A percentile compares a stretch with the other conserved stretches of the same genome.
Conservation (phyloP, 2,113 vertebrate genomes). For the Fregata magnificens region DNA sequence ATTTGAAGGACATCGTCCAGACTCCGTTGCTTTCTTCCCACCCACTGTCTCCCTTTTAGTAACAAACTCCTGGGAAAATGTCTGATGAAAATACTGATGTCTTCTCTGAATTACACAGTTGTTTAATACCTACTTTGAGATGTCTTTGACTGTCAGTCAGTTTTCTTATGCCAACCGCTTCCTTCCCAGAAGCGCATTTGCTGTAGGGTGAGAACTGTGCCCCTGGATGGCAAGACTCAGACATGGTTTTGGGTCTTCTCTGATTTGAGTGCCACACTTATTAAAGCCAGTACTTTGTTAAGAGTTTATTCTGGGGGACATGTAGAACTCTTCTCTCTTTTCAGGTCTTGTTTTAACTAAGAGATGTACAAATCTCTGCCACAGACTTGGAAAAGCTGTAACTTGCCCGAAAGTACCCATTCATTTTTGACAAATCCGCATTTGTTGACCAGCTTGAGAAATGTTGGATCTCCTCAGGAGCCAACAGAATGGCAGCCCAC, state of each 20-base stretch:
- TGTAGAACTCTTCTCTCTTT: not conserved
- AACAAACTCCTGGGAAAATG: conserved; percentile 5
- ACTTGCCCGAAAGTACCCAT: not conserved
- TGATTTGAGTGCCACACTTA: not conserved
- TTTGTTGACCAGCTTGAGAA: not conserved
- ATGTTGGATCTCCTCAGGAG: not conserved
- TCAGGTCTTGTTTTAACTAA: not conserved
- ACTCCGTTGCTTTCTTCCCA: not conserved
- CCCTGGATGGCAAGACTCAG: not conserved
- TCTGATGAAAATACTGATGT: not conserved
- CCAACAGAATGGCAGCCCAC: fast-evolving
- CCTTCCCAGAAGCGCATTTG: not conserved
- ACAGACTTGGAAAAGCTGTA: not conserved
- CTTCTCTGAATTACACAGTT: conserved; percentile 20
- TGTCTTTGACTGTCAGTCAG: conserved; percentile 17
- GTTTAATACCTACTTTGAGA: conserved; percentile 37
- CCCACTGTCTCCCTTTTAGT: not conserved
- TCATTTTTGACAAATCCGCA: not conserved
- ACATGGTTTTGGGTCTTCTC: not conserved
- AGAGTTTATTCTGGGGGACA: not conserved
- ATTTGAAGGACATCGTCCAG: conserved; percentile 30
- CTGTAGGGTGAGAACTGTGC: not conserved
- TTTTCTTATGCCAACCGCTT: not conserved
- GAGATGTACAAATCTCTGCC: not conserved
- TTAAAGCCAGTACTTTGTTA: not conserved